Conservation (phyloP, 2,888 invertebrate species). For the Trissoscelio sp. region DNA sequence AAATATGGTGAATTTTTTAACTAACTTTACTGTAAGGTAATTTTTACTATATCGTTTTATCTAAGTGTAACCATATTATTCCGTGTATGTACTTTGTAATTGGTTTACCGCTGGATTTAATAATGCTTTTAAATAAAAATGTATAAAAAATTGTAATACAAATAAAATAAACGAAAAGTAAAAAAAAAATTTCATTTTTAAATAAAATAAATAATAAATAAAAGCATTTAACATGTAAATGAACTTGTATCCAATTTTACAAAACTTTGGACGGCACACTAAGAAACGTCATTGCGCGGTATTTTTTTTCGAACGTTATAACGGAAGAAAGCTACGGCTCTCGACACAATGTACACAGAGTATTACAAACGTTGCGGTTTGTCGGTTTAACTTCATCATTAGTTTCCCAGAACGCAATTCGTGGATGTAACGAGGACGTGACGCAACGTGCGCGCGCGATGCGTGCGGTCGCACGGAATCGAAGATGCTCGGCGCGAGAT, state of each 20-base stretch:
- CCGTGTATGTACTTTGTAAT: too few species aligned
- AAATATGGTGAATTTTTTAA: too few species aligned
- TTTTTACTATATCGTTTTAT: too few species aligned
- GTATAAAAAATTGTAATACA: too few species aligned
- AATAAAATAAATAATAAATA: too few species aligned
- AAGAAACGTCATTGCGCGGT: constrained; percentile 6
- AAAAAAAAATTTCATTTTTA: too few species aligned
- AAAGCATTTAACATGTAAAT: too few species aligned
- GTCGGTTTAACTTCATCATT: constrained; percentile 53
- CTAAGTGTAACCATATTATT: too few species aligned
- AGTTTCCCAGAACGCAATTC: constrained; percentile 43
- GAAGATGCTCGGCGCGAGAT: constrained; percentile 40
- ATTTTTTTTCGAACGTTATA: constrained; percentile 6
- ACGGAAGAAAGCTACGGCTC: constrained; percentile 21
- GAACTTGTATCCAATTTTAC: constrained; percentile 45
- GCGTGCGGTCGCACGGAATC: constrained; percentile 36
- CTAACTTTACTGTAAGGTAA: too few species aligned
- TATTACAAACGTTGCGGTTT: constrained; percentile 51
- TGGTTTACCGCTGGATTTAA: too few species aligned
- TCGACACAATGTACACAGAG: constrained; percentile 33
- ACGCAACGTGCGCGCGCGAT: constrained; percentile 52
- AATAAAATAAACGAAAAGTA: too few species aligned
- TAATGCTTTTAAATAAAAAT: too few species aligned
- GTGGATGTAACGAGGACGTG: constrained; percentile 38
- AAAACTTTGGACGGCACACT: constrained; percentile 14